Percentiles rank a stretch among this genome's conserved stretches.
These are phyloP conservation scores for Anthonomus grandis DNA, from an alignment of 1,140 invertebrate genomes.

Conservation along the genomic window DNA sequence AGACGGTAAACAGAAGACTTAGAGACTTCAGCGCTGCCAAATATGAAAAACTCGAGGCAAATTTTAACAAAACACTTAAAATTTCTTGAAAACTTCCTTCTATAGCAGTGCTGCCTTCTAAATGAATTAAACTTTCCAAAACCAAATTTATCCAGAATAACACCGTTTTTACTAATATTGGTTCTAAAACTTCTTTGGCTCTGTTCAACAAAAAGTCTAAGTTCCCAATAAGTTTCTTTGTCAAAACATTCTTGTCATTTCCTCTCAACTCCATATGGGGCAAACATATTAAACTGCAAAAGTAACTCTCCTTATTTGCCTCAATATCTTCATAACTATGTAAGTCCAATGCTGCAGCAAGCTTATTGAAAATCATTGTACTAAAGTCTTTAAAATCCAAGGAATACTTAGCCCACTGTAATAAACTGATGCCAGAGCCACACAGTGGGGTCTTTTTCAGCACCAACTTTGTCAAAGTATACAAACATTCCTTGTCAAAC, in stretches of 20 bases:
- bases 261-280: constrained; percentile 55
- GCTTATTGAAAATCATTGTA: constrained; percentile 45
- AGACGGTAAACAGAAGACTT: constrained; percentile 51
- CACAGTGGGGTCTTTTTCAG: constrained; percentile 62
- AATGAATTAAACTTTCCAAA: constrained; percentile 58
- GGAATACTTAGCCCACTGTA: constrained; percentile 63
- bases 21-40: constrained; percentile 42
- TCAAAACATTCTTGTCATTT: constrained; percentile 10
- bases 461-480: constrained; percentile 66
- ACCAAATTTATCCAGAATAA: constrained; percentile 54
- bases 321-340: background rate
- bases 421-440: constrained; percentile 56
- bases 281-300: constrained; percentile 58
- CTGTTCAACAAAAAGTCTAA: constrained; percentile 26
- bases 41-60: constrained; percentile 14
- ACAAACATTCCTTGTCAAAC: constrained; percentile 54
- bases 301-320: constrained; percentile 45
- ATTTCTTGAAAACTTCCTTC: constrained; percentile 23
- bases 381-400: constrained; percentile 57
- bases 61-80: constrained; percentile 29
- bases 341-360: constrained; percentile 25
- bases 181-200: constrained; percentile 16
- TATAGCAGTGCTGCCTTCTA: constrained; percentile 46
- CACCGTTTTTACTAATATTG: constrained; percentile 40
- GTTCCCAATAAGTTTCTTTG: constrained; percentile 44